Percentiles rank a stretch among this genome's conserved stretches.
Evolutionary conservation across 2,113 vertebrate species (phyloP).

Genomic region (Chelonoidis abingdonii): DNA sequence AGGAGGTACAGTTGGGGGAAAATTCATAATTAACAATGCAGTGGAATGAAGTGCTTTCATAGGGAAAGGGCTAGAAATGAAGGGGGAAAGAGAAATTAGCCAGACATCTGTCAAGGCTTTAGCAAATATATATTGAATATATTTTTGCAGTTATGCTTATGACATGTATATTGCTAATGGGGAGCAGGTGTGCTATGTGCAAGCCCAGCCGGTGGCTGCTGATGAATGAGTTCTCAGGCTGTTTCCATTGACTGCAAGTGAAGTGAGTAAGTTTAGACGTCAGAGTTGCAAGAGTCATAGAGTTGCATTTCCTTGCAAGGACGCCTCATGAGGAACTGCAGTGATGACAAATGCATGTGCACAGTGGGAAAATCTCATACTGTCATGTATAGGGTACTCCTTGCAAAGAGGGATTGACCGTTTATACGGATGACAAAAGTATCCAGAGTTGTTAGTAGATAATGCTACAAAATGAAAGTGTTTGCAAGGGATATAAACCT

Average conservation of each 20-base stretch:
- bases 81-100: constrained; percentile 21
- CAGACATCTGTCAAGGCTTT: constrained; percentile 24
- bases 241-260: background rate
- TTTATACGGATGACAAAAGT: background rate
- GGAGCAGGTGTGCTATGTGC: background rate
- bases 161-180: background rate
- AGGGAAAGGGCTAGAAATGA: constrained; percentile 12
- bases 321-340: fast-evolving
- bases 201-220: background rate
- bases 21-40: constrained; percentile 72
- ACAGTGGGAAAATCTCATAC: background rate
- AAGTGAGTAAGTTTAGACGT: background rate
- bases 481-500: background rate
- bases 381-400: background rate
- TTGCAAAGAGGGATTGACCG: background rate
- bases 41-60: constrained; percentile 26
- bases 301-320: background rate
- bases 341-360: background rate
- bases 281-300: background rate
- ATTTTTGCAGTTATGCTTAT: constrained; percentile 19
- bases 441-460: background rate
- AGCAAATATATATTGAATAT: background rate
- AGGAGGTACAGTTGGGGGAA: background rate
- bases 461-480: background rate
- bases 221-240: background rate